These are phyloP conservation scores for Diachasma alloeum DNA, from an alignment of 1,140 invertebrate species.

Conservation along the genomic window DNA sequence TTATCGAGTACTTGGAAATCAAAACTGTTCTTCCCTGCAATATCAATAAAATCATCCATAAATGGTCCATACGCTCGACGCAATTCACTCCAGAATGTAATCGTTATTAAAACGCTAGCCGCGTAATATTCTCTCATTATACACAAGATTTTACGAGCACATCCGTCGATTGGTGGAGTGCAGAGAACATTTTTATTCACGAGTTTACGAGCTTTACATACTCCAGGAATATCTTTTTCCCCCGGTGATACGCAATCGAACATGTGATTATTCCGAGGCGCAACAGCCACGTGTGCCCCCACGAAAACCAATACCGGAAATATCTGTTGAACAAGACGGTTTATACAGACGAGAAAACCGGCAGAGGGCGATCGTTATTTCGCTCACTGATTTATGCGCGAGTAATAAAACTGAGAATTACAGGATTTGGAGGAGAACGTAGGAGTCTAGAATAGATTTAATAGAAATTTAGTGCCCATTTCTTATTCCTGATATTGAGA, in stretches of 20 bases:
- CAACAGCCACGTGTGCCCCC: not conserved
- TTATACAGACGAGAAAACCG: not conserved
- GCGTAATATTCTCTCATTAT: not conserved
- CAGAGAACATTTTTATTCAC: not conserved
- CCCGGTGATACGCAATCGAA: not conserved
- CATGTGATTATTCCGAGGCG: not conserved
- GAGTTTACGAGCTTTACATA: not conserved
- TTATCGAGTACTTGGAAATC: too few species aligned
- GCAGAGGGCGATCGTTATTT: not conserved
- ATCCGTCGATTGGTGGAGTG: not conserved
- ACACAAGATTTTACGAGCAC: not conserved
- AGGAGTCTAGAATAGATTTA: too few species aligned
- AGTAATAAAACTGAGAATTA: not conserved
- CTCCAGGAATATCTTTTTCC: not conserved
- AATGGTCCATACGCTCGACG: not conserved
- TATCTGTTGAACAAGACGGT: not conserved
- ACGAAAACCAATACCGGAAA: not conserved
- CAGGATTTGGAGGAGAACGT: not conserved
- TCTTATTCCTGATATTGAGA: too few species aligned
- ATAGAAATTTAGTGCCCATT: too few species aligned
- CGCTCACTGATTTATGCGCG: not conserved
- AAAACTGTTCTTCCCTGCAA: not conserved
- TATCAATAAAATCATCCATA: too few species aligned
- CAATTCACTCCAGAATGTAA: not conserved
- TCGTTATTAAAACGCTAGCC: not conserved